Conservation (phyloP, 2,888 invertebrate species). For the Pelosia muscerda region DNA sequence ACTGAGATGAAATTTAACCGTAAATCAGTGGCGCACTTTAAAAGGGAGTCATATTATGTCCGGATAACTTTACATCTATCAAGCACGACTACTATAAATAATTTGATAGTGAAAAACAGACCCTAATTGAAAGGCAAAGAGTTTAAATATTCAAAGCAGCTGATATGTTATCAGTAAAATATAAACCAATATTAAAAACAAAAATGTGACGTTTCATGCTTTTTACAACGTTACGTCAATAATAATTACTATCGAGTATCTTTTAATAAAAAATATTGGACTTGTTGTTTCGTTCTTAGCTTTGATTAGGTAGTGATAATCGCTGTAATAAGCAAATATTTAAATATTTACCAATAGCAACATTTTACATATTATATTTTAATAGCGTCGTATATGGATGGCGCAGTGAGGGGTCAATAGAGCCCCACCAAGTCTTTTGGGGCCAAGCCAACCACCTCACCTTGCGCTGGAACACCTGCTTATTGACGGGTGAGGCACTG, state of each 20-base stretch:
- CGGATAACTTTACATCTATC: constrained; percentile 49
- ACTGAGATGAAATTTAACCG: constrained; percentile 42
- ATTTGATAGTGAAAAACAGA: constrained; percentile 27
- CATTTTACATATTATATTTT: too few relatives aligned
- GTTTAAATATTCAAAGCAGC: background rate
- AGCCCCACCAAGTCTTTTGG: background rate
- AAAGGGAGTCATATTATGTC: constrained; percentile 36
- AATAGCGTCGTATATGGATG: too few relatives aligned
- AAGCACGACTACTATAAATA: constrained; percentile 28
- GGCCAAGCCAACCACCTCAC: background rate
- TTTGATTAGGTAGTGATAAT: constrained; percentile 2
- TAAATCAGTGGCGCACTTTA: constrained; percentile 48
- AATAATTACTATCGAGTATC: background rate
- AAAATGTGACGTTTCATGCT: constrained; percentile 3
- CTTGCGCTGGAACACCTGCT: background rate
- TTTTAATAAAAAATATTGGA: background rate
- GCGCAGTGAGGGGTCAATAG: too few relatives aligned
- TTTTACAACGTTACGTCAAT: background rate
- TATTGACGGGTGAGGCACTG: background rate
- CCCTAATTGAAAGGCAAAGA: constrained; percentile 21
- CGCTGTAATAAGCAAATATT: background rate
- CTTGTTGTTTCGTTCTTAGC: background rate
- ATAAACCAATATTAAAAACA: constrained; percentile 2
- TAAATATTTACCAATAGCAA: background rate
- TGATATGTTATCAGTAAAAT: background rate